Evolutionary conservation across 2,888 invertebrate species (phyloP), one percentile per base, ranked within the genome.

Genomic region (Drosophila macrospina): DNA sequence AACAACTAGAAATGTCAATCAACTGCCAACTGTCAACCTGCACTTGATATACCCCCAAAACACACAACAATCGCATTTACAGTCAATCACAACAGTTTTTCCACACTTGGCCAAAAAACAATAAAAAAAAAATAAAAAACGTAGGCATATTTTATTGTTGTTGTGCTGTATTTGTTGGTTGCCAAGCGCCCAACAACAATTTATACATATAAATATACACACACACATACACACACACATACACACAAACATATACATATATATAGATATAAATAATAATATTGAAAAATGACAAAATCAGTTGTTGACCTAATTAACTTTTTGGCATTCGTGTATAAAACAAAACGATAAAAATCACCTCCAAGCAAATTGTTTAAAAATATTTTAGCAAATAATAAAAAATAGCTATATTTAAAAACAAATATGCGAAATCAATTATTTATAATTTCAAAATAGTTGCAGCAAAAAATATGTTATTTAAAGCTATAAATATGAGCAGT

Each of bases 1-100:
- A 74, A 69, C 80, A 88, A 89, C 84, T 86, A 84, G 88, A 85
- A 88, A 88, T 88, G 85, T 83, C 85, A 89, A 89, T 85, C 85
- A 81, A 66, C 65, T 77, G 77, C 55, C 81, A 89, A 68, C 89
- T 82, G 89, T 82, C 82, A 84, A 64, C 56, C 73, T 80, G 74
- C 78, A 81, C 74, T 75, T 75, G 80, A 79, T 75, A 69, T 75
- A 75, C 48, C 69, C 79, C 55, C 55, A 56, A 74, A 56, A 47
- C 54, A 66, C 28, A 55, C 37, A 51, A 62, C 54, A 69, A 69
- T 51, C 34, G 45, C 62, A 45, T 30, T 54, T 20, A 56, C 56
- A 55, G 48, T 36, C 39, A 63, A 50, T 37, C 65, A 39, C 66
- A 69, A 59, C 56, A 59, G 65, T 56, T 71, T 78, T 81, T 72